A percentile compares a stretch with the other conserved stretches of the same genome.
Evolutionary conservation across 2,888 invertebrate genomes (phyloP).

Genomic region (Habroteleia sp.): DNA sequence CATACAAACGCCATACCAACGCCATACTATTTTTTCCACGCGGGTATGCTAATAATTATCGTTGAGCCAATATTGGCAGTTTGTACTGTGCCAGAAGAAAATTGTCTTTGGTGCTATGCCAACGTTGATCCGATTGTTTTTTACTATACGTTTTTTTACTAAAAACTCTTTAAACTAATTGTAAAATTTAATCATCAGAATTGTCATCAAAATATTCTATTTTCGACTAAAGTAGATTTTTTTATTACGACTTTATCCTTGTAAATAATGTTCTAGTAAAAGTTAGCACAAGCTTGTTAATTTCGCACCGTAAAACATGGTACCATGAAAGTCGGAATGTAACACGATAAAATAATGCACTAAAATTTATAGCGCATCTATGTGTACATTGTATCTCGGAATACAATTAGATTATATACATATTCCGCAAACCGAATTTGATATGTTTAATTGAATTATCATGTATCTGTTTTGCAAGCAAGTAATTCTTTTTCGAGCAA

Average conservation of each 20-base stretch:
- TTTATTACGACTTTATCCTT: not conserved
- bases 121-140: no score
- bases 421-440: conserved; percentile 15
- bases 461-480: conserved; percentile 3
- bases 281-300: conserved; percentile 16
- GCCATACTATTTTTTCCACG: no score
- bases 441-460: conserved; percentile 26
- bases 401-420: conserved; percentile 13
- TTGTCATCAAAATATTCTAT: no score
- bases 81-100: no score
- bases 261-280: not conserved
- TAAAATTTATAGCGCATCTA: conserved; percentile 1
- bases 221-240: no score
- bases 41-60: no score
- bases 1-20: no score
- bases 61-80: no score
- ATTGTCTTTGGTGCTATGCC: no score
- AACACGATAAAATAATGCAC: conserved; percentile 3
- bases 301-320: not conserved
- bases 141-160: no score
- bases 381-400: not conserved
- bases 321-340: conserved; percentile 13
- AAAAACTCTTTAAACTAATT: no score
- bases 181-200: no score
- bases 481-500: not conserved